These are phyloP conservation scores for Tamias sibiricus DNA, from an alignment of 2,113 vertebrate genomes.

Conservation along the genomic window DNA sequence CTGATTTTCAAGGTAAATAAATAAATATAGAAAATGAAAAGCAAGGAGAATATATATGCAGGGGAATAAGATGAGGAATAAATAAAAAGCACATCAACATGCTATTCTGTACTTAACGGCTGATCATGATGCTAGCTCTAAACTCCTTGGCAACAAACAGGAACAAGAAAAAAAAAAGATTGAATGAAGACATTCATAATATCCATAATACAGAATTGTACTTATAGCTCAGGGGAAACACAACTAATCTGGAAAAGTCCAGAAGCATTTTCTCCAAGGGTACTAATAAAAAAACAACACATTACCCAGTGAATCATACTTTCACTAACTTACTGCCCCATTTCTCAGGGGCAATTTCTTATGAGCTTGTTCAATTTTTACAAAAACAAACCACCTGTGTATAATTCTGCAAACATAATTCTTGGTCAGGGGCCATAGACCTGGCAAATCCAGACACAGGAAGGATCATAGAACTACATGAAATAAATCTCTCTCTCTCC, in stretches of 20 bases:
- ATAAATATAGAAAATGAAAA: slow-evolving; percentile 18
- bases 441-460: neutral
- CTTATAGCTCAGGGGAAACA: neutral
- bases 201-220: neutral
- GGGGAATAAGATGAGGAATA: neutral
- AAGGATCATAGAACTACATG: neutral
- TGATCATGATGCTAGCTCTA: neutral
- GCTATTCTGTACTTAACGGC: neutral
- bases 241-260: neutral
- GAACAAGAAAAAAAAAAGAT: slow-evolving; percentile 5
- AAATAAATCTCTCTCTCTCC: neutral
- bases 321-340: neutral
- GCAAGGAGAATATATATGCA: neutral
- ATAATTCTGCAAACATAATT: neutral
- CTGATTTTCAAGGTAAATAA: neutral
- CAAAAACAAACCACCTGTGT: neutral
- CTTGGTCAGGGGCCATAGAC: neutral
- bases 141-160: neutral
- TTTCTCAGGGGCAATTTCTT: neutral
- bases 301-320: neutral
- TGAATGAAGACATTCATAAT: neutral
- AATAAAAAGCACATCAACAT: neutral
- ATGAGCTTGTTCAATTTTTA: neutral
- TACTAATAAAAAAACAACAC: neutral
- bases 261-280: neutral